Conservation (phyloP, 2,888 invertebrate genomes). For the Hipparchia sbordonii region DNA sequence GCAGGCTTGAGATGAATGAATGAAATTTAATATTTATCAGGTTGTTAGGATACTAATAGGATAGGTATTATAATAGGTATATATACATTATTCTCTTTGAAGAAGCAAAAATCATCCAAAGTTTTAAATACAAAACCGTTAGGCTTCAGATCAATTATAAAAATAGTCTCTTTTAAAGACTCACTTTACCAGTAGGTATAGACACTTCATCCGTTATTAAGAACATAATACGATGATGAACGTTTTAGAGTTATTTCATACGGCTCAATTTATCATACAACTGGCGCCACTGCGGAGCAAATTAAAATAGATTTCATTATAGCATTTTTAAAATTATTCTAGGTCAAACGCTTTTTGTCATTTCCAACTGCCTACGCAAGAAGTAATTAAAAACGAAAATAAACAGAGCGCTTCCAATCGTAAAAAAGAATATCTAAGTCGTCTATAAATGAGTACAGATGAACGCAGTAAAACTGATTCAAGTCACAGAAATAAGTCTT, state of each 20-base stretch:
- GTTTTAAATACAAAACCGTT: too few relatives aligned
- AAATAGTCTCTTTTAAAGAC: conserved; percentile 26
- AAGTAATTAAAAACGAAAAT: conserved; percentile 84
- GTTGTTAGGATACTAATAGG: too few relatives aligned
- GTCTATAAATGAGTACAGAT: conserved; percentile 81
- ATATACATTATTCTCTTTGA: too few relatives aligned
- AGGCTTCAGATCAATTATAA: too few relatives aligned
- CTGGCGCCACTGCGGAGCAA: conserved; percentile 37
- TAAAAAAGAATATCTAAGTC: conserved; percentile 81
- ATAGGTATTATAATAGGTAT: too few relatives aligned
- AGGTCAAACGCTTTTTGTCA: conserved; percentile 72
- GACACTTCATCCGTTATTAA: conserved; percentile 14
- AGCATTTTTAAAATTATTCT: conserved; percentile 48
- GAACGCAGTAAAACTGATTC: conserved; percentile 80
- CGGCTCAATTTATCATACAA: conserved; percentile 40
- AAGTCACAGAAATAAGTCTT: conserved; percentile 80
- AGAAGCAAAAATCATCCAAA: too few relatives aligned
- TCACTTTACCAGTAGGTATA: conserved; percentile 13
- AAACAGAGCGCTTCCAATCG: conserved; percentile 81
- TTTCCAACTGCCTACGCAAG: conserved; percentile 73
- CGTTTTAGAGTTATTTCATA: conserved; percentile 33
- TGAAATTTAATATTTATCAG: too few relatives aligned
- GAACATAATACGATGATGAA: conserved; percentile 33
- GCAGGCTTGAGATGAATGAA: too few relatives aligned
- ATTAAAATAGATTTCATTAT: conserved; percentile 45